Conservation (phyloP, 2,113 vertebrate species). For the Coracopsis vasa region DNA sequence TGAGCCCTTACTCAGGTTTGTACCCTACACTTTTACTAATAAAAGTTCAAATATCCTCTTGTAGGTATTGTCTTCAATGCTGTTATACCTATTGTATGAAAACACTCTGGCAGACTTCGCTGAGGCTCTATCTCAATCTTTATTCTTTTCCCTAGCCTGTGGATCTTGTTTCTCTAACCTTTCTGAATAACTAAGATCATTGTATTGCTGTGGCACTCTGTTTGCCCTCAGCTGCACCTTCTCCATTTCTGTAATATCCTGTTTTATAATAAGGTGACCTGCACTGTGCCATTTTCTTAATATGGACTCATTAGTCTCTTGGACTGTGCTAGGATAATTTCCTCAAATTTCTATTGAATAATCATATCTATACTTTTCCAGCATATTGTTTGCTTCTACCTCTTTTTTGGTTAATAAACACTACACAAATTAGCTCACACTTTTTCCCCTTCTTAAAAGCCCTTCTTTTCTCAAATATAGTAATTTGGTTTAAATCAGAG, state of each 20-base stretch:
- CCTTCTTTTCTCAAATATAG: neutral
- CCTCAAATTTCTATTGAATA: slow-evolving; percentile 60
- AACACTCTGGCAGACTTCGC: neutral
- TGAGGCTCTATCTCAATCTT: neutral
- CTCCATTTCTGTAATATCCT: slow-evolving; percentile 61
- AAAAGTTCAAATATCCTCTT: neutral
- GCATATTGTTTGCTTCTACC: slow-evolving; percentile 38
- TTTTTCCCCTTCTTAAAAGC: neutral
- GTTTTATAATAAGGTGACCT: slow-evolving; percentile 53
- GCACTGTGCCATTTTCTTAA: slow-evolving; percentile 18
- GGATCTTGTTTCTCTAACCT: slow-evolving; percentile 42
- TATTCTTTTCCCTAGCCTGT: neutral
- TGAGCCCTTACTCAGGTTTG: neutral
- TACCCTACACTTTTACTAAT: neutral
- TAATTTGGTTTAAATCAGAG: neutral
- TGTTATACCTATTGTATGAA: neutral
- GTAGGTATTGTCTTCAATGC: slow-evolving; percentile 15
- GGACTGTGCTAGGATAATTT: slow-evolving; percentile 43
- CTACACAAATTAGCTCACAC: neutral
- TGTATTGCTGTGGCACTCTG: slow-evolving; percentile 23
- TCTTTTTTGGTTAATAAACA: slow-evolving; percentile 42
- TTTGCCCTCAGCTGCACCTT: slow-evolving; percentile 40
- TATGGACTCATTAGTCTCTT: slow-evolving; percentile 55
- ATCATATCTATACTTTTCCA: slow-evolving; percentile 42
- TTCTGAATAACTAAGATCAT: slow-evolving; percentile 12